phyloP scores from a whole-genome alignment of 2,113 vertebrate species.

The Syngnathus typhle region DNA sequence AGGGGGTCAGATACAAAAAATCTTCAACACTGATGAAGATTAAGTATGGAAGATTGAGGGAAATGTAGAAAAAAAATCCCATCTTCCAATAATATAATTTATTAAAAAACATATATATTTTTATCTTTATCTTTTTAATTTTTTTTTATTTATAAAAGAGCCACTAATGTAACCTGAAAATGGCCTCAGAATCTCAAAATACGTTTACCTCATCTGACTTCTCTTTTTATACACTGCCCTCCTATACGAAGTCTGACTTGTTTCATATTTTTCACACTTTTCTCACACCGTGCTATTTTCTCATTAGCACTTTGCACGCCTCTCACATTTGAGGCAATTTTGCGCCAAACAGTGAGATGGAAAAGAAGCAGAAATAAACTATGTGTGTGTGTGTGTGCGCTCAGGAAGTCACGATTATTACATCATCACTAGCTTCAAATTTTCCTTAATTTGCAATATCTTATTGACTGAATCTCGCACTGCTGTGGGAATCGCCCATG shows the following conservation, averaged over 20 bases:
- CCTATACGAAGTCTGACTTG: slow-evolving; percentile 1
- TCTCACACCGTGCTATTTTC: slow-evolving; percentile 20
- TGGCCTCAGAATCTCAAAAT: not conserved
- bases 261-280: slow-evolving; percentile 14
- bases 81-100: not conserved
- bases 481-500: slow-evolving; percentile 25
- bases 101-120: too few relatives aligned
- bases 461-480: slow-evolving; percentile 32
- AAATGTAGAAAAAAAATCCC: too few relatives aligned
- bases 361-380: slow-evolving; percentile 20
- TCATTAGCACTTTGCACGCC: slow-evolving; percentile 12
- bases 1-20: too few relatives aligned
- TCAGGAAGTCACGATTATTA: slow-evolving; percentile 31
- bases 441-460: slow-evolving; percentile 33
- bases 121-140: not conserved
- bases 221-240: not conserved
- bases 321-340: slow-evolving; percentile 16
- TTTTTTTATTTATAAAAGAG: not conserved
- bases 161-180: not conserved
- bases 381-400: slow-evolving; percentile 3
- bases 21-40: too few relatives aligned
- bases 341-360: slow-evolving; percentile 21
- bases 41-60: too few relatives aligned
- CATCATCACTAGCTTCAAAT: slow-evolving; percentile 43
- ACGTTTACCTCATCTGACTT: not conserved